A percentile compares a stretch with the other conserved stretches of the same genome.
Conservation (phyloP, 2,888 invertebrate genomes). For the Paralinhomoeus sp. region DNA sequence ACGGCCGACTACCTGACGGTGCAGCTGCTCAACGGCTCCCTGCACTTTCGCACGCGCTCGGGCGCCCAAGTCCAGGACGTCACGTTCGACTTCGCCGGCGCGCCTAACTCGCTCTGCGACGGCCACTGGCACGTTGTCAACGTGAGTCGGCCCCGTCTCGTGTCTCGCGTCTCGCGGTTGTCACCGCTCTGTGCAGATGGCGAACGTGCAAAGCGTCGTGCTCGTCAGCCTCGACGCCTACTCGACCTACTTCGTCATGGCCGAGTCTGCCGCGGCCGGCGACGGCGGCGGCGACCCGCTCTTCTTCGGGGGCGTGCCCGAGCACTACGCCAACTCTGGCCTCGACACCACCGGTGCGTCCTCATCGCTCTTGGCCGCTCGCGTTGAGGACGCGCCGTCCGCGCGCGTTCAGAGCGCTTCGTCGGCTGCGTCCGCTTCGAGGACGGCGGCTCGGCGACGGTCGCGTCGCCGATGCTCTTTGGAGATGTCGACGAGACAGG, state of each 20-base stretch:
- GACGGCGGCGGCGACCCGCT: slow-evolving; percentile 59
- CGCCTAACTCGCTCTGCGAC: slow-evolving; percentile 47
- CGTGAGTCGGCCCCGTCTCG: background rate
- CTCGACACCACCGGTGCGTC: slow-evolving; percentile 1
- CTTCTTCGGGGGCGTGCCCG: slow-evolving; percentile 63
- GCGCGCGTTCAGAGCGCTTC: too few species aligned
- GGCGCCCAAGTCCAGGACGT: slow-evolving; percentile 34
- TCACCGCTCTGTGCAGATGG: slow-evolving; percentile 34
- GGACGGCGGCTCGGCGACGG: too few species aligned
- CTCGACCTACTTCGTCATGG: slow-evolving; percentile 46
- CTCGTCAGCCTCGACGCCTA: slow-evolving; percentile 57
- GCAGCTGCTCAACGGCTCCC: slow-evolving; percentile 58
- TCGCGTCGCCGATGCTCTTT: too few species aligned
- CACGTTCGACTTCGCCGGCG: too few species aligned
- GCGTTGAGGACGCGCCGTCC: too few species aligned
- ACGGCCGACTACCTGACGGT: slow-evolving; percentile 49
- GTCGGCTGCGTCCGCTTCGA: too few species aligned
- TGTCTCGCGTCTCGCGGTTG: too few species aligned
- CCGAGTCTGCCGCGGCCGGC: slow-evolving; percentile 35
- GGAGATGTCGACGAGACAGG: too few species aligned
- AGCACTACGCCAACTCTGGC: slow-evolving; percentile 12
- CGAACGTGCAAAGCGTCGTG: slow-evolving; percentile 62
- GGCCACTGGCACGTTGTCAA: slow-evolving; percentile 67
- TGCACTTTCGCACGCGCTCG: slow-evolving; percentile 28
- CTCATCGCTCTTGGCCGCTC: too few species aligned